phyloP scores from a whole-genome alignment of 2,797 vertebrate genomes.

The Spondyliosoma cantharus region DNA sequence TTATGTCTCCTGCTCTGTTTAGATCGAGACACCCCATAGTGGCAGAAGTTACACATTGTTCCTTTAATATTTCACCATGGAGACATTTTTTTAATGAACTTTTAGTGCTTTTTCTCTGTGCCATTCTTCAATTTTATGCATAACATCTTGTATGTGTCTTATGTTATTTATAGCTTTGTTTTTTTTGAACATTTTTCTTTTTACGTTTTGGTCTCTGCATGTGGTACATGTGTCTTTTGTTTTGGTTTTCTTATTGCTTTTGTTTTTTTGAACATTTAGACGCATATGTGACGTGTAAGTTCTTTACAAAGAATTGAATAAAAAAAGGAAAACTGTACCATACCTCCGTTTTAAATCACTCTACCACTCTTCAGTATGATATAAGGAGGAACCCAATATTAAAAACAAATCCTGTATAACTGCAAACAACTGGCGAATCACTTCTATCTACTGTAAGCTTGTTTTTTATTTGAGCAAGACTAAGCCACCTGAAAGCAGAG shows the following conservation, averaged over 20 bases:
- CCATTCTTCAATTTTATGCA: neutral
- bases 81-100: neutral
- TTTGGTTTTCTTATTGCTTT: neutral
- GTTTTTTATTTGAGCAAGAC: neutral
- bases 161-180: neutral
- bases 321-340: neutral
- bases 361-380: neutral
- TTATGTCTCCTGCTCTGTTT: no score
- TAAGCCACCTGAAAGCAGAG: constrained; percentile 1
- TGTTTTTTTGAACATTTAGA: constrained; percentile 4
- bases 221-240: neutral
- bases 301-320: neutral
- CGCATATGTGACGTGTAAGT: neutral
- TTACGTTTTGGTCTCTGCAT: neutral
- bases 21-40: no score
- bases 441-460: constrained; percentile 4
- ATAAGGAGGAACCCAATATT: neutral
- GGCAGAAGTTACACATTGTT: no score
- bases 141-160: constrained; percentile 7
- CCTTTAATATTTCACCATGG: neutral
- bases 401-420: neutral
- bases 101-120: neutral
- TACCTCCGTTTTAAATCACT: neutral
- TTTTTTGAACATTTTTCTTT: neutral
- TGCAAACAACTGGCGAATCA: neutral